Evolutionary conservation across 2,888 invertebrate genomes (phyloP), one percentile per base, ranked within the genome.

Genomic region (Anarsia innoxiella): DNA sequence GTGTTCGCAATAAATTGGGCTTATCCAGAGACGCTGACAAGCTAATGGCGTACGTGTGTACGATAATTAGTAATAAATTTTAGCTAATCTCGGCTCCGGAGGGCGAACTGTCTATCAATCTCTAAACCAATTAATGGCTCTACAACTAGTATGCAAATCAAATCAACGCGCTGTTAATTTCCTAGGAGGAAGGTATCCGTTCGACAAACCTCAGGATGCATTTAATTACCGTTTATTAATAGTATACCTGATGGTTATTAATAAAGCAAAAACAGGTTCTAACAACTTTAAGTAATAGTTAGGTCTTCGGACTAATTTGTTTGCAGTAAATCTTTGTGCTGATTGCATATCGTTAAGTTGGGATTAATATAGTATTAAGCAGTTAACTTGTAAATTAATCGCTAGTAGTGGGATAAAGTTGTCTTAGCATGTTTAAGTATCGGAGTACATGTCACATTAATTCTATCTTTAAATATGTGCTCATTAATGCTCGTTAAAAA

Each of bases 201-300:
- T 44, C 46, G 42, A 51, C 49, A 41, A 37, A 33, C 40, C 41
- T 46, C 54, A 56, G 58, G 56, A 64, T 66, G 48, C 45, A 49
- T 56, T 61, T 59, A 66, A 62, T 66, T 59, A 60, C 53, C 40
- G 57, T 44, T 53, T 58, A 66, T 64, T 66, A 62, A 66, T 66
- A 50, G 56, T 44, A 42, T 51, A 45, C 49, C 6, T 54, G 53
- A 51, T 48, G 49, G 46, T 51, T 56, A 47, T 43, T 48, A 47
- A 55, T 65, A 62, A 63, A 54, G 50, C 49, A 42, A 42, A 40
- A 42, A 39, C 38, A 45, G 40, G 46, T 43, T 28, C 12, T 5
- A 28, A 28, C 3, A 28, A 11, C 28, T 9, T 5, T 3, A n/a
- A n/a, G 25, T 25, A 25, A 25, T 9, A 3, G 25, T 19, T 19